These are phyloP conservation scores for Rhinopomastus cyanomelas DNA, from an alignment of 2,113 vertebrate species.

Conservation along the genomic window DNA sequence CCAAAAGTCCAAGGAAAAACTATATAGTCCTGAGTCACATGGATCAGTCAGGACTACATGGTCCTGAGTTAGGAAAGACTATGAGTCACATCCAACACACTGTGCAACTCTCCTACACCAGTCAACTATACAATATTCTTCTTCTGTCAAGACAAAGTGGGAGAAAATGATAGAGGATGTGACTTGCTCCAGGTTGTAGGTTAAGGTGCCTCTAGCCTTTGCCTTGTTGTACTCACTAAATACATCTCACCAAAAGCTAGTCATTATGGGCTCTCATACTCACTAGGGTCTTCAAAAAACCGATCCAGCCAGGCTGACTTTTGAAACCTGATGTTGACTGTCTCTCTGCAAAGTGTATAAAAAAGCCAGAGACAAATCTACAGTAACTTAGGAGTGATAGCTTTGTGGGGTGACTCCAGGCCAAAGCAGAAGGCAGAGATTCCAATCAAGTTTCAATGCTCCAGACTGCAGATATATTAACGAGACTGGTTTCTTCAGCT, in stretches of 20 bases:
- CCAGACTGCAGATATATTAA: not conserved
- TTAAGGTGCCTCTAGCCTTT: not conserved
- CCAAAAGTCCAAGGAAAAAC: not conserved
- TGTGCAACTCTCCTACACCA: not conserved
- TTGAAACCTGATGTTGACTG: not conserved
- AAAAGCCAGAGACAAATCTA: not conserved
- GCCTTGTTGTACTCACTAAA: not conserved
- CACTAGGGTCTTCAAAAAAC: not conserved
- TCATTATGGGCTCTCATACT: not conserved
- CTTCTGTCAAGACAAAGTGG: not conserved
- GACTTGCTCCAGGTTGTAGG: not conserved
- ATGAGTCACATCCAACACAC: not conserved
- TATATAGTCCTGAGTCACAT: fast-evolving
- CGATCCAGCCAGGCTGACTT: not conserved
- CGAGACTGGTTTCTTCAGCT: not conserved
- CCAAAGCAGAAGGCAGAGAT: not conserved
- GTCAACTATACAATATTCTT: not conserved
- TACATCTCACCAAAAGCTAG: not conserved
- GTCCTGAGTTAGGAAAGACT: too few relatives aligned
- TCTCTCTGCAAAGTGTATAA: not conserved
- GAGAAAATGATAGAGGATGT: not conserved
- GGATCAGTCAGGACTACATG: too few relatives aligned
- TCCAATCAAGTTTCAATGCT: not conserved
- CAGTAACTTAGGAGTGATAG: not conserved
- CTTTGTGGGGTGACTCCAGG: not conserved